Conservation (phyloP, 2,113 vertebrate species). For the Lagopus muta region DNA sequence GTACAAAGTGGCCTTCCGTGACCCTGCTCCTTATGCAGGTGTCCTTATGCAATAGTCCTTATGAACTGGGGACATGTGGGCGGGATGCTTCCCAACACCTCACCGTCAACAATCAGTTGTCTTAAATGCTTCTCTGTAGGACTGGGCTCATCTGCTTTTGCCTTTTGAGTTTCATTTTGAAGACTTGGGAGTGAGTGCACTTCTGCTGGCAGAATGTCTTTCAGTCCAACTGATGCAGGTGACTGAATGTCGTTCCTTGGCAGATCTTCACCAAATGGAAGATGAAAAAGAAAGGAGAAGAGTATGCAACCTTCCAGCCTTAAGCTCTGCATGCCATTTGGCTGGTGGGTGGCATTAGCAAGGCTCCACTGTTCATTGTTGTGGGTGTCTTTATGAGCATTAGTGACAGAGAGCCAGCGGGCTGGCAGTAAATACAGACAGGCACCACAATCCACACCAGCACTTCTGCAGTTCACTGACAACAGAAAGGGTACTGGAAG, state of each 20-base stretch:
- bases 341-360: conserved; percentile 64
- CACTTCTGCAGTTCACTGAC: background rate
- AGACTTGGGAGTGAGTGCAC: background rate
- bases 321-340: conserved; percentile 17
- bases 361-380: background rate
- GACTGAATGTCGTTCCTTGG: background rate
- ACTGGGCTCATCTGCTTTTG: background rate
- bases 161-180: background rate
- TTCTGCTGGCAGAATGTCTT: background rate
- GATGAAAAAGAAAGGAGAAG: conserved; percentile 20
- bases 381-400: conserved; percentile 66
- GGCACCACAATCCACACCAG: conserved; percentile 6
- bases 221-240: background rate
- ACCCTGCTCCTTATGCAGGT: background rate
- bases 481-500: background rate
- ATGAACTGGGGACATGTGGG: fast-evolving
- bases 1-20: background rate
- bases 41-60: background rate
- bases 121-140: background rate
- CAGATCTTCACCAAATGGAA: background rate
- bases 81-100: background rate
- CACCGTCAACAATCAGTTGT: background rate
- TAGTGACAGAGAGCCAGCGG: conserved; percentile 48
- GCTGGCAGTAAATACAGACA: conserved; percentile 39
- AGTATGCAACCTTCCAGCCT: conserved; percentile 60